Evolutionary conservation across 2,113 vertebrate species (phyloP).

Genomic region (Eretmochelys imbricata): DNA sequence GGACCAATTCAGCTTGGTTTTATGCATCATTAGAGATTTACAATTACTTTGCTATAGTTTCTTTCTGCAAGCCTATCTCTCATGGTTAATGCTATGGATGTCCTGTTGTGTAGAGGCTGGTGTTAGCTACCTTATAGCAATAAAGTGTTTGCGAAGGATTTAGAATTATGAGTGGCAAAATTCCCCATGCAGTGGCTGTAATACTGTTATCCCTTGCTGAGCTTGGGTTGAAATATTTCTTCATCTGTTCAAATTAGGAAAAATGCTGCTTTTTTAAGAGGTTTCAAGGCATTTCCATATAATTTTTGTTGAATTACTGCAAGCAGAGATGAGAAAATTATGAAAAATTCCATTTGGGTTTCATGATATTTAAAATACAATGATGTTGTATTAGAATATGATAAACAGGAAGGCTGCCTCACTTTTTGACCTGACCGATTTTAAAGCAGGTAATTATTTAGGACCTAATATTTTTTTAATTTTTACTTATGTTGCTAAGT

Average conservation of each 20-base stretch:
- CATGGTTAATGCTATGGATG: constrained; percentile 71
- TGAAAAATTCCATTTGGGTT: constrained; percentile 63
- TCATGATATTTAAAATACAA: constrained; percentile 53
- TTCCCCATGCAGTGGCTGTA: constrained; percentile 39
- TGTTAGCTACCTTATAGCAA: constrained; percentile 70
- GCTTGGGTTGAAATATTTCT: constrained; percentile 35
- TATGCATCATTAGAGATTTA: constrained; percentile 80
- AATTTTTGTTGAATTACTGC: constrained; percentile 5
- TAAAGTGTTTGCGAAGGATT: constrained; percentile 71
- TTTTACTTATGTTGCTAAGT: not conserved
- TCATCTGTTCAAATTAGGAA: constrained; percentile 41
- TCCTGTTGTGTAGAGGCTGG: constrained; percentile 67
- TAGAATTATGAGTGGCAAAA: constrained; percentile 70
- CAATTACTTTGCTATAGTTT: constrained; percentile 78
- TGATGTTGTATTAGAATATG: constrained; percentile 6
- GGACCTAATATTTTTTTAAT: not conserved
- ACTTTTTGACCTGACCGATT: not conserved
- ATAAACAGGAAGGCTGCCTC: not conserved
- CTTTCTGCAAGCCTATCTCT: constrained; percentile 69
- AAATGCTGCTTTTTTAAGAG: constrained; percentile 22
- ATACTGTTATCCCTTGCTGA: constrained; percentile 73
- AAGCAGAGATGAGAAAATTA: constrained; percentile 39
- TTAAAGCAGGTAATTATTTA: not conserved
- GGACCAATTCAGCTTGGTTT: constrained; percentile 70
- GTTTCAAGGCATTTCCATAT: constrained; percentile 39